These are phyloP conservation scores for Zele albiditarsus DNA, from an alignment of 2,888 invertebrate genomes.

Conservation along the genomic window DNA sequence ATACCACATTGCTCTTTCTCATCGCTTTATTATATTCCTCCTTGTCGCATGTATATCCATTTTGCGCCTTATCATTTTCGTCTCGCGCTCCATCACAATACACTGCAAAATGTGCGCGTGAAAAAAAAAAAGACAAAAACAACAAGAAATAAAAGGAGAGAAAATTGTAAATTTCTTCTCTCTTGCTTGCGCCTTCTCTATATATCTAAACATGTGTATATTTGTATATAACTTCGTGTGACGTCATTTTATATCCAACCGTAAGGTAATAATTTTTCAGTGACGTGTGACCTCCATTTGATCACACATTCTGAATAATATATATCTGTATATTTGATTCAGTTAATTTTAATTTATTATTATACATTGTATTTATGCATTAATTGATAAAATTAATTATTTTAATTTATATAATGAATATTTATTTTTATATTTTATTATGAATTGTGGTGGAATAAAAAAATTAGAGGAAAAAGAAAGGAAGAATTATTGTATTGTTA, in stretches of 20 bases:
- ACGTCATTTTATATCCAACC: constrained; percentile 26
- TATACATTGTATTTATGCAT: neutral
- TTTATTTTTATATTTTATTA: neutral
- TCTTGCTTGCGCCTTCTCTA: neutral
- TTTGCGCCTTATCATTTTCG: constrained; percentile 19
- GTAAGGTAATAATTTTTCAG: constrained; percentile 24
- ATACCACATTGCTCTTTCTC: constrained; percentile 26
- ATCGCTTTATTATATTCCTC: constrained; percentile 31
- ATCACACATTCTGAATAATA: neutral
- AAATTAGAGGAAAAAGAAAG: neutral
- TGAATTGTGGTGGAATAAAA: neutral
- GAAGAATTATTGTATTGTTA: neutral
- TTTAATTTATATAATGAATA: neutral
- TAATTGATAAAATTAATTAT: neutral
- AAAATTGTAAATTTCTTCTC: neutral
- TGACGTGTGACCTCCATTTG: constrained; percentile 29
- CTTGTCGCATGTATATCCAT: constrained; percentile 15
- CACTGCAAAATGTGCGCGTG: neutral
- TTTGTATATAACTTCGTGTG: constrained; percentile 16
- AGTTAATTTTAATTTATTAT: neutral
- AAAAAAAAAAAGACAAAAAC: neutral
- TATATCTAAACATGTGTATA: neutral
- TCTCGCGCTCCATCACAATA: constrained; percentile 15
- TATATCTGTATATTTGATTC: neutral
- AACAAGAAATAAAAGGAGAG: no score